Evolutionary conservation across 2,888 invertebrate genomes (phyloP), one percentile per base, ranked within the genome.

Genomic region (Synanthedon andrenaeformis): DNA sequence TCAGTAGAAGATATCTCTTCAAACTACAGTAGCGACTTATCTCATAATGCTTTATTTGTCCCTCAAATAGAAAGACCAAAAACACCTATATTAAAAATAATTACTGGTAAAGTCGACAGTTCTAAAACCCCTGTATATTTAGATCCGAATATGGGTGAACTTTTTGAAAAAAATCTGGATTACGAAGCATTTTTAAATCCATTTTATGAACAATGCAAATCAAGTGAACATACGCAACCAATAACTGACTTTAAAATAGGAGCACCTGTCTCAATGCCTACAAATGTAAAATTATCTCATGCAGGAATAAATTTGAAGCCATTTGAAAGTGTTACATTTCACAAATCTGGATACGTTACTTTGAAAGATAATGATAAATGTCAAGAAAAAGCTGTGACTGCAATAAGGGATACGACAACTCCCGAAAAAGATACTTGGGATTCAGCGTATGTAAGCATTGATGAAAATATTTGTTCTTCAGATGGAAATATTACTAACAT

Each of bases 401-500:
- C 45, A 45, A 45, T 13, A 12, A 45, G n/a, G 14, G 45, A 45
- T 61, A 60, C 23, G 5, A 23, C 69, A 13, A 74, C 79, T 50
- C 74, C 80, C 35, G 76, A 74, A 62, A 85, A 78, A 74, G 88
- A 89, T 58, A 76, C 76, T 57, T 86, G 88, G 83, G 89, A 89
- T 69, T 89, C 89, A 8, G 89, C 89, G 11, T 89, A 89, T 61
- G 84, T 89, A 60, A 89, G 89, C 72, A 88, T 89, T 58, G 89
- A 89, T 60, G 89, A 89, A 56, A 80, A 69, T 59, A 84, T 77
- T 61, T 76, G 78, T 63, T 79, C 83, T 6, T 79, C 87, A 45
- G 88, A 87, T 62, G 81, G 60, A 57, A 84, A 80, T 60, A 79
- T 79, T 58, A 76, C 69, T 62, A 65, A 63, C 56, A 55, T 60